These are phyloP conservation scores for Hoplodrina blanda DNA, from an alignment of 2,888 invertebrate genomes.

Conservation along the genomic window DNA sequence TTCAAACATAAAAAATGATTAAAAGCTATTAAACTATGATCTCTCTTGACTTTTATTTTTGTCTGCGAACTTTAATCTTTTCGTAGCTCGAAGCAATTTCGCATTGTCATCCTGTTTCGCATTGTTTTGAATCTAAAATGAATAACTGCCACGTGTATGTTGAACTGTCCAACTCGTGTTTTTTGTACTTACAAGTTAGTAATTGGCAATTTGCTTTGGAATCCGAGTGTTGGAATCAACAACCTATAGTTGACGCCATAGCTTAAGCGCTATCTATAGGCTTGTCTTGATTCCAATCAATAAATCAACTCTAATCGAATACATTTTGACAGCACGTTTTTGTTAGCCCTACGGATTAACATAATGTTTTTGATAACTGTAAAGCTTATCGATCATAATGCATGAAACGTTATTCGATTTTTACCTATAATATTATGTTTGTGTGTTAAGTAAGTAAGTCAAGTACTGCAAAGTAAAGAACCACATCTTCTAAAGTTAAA, in stretches of 20 bases:
- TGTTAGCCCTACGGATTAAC: neutral
- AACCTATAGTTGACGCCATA: neutral
- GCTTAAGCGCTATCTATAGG: neutral
- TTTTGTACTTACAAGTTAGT: neutral
- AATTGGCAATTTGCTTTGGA: neutral
- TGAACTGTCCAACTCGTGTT: neutral
- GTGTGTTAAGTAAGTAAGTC: too few relatives aligned
- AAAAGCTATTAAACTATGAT: slow-evolving; percentile 1
- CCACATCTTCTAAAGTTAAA: too few relatives aligned
- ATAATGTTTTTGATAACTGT: neutral
- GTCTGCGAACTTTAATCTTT: slow-evolving; percentile 45
- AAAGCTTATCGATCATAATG: neutral
- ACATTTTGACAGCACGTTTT: too few relatives aligned
- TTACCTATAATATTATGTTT: too few relatives aligned
- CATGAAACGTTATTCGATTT: neutral
- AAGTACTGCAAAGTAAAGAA: too few relatives aligned
- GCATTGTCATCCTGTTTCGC: slow-evolving; percentile 28
- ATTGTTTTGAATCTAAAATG: slow-evolving; percentile 30
- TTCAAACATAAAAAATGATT: too few relatives aligned
- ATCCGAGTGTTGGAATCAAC: neutral
- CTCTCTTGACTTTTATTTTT: slow-evolving; percentile 36
- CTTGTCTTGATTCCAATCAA: neutral
- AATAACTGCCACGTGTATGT: slow-evolving; percentile 20
- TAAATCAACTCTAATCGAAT: too few relatives aligned
- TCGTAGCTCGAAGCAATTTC: slow-evolving; percentile 31